Evolutionary conservation across 2,797 vertebrate genomes (phyloP).

Genomic region (Poecile montanus): DNA sequence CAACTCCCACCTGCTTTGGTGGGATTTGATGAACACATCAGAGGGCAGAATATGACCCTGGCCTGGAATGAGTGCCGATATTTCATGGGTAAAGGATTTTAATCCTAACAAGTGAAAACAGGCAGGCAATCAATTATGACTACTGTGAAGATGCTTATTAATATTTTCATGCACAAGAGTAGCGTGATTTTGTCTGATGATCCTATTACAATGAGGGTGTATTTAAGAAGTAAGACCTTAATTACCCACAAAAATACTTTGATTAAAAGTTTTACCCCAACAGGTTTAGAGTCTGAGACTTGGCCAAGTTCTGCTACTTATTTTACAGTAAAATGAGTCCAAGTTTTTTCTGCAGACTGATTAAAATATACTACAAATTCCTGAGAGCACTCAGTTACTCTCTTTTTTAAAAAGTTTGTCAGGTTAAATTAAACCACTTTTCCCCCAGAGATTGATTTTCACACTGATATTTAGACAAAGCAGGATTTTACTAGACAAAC

Average conservation of each 20-base stretch:
- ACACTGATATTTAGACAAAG: background rate
- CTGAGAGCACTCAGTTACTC: background rate
- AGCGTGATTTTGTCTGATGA: background rate
- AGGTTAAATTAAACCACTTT: background rate
- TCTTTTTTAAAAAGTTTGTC: background rate
- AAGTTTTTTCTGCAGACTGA: background rate
- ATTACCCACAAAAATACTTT: background rate
- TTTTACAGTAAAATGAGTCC: background rate
- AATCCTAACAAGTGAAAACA: conserved; percentile 40
- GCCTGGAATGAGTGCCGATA: conserved; percentile 43
- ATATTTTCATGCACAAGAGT: conserved; percentile 48
- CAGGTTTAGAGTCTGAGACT: background rate
- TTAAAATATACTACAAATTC: background rate
- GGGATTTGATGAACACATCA: conserved; percentile 26
- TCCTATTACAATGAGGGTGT: background rate
- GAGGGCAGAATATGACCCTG: conserved; percentile 43
- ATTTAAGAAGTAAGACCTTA: background rate
- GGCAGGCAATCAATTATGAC: conserved; percentile 52
- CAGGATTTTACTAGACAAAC: background rate
- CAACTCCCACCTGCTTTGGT: conserved; percentile 8
- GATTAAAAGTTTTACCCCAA: background rate
- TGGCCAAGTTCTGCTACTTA: background rate
- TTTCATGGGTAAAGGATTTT: conserved; percentile 1
- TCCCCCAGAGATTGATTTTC: background rate
- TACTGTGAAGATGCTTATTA: conserved; percentile 36